Evolutionary conservation across 1,140 invertebrate species (phyloP), one percentile per base, ranked within the genome.

Genomic region (Notospermus geniculatus): DNA sequence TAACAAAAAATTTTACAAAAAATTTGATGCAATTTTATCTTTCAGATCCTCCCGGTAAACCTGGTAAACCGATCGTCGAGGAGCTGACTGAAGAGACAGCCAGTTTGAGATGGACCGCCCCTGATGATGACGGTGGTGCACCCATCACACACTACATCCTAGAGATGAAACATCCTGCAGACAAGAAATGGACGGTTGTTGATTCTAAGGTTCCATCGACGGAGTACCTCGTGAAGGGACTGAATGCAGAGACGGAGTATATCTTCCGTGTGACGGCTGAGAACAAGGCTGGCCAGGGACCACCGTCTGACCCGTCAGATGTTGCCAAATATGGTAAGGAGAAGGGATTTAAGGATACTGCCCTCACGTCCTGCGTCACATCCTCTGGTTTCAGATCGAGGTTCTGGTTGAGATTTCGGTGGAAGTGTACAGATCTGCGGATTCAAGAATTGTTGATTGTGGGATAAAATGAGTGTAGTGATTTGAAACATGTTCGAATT

Each of bases 61-160:
- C 97, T 58, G 85, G 86, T 65, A 89, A 91, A 74, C 96, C 95
- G 54, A 88, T 91, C 91, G 46, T 91, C 0, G 90, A 88, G 28
- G 94, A 98, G 72, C 91, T 98, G 59, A 96, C 93, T 17, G 92
- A 93, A 1, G 93, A 97, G 76, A 94, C 92, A 2, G 97, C 93
- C 74, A 90, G 91, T 0, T 80, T 99, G 55, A 89, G 91, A 70
- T 99, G 97, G 97, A 89, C 95, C 60, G 94, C 95, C 75, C 96
- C 97, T 43, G 93, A 96, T 74, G 95, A 98, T 77, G 96, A 99
- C 83, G 97, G 97, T 72, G 97, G 97, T 39, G 90, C 92, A 75
- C 94, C 95, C 7, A 87, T 98, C 15, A 90, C 91, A 0, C 89
- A 92, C 77, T 98, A 98, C 73, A 83, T 89, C 28, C 89, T 97